Evolutionary conservation across 2,888 invertebrate species (phyloP), one percentile per base, ranked within the genome.

Genomic region (Zootermopsis nevadensis): DNA sequence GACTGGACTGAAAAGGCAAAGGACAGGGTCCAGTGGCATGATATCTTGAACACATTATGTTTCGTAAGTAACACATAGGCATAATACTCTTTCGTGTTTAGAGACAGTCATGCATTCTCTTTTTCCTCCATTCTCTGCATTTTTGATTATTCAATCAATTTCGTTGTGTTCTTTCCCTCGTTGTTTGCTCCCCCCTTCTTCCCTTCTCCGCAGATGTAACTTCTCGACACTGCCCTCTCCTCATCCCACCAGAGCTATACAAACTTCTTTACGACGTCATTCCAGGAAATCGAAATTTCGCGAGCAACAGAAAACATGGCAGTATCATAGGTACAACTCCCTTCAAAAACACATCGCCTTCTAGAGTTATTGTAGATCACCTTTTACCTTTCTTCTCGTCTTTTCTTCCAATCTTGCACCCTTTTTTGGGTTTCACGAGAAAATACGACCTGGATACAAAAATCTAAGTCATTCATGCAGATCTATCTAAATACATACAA

Each of bases 211-310:
- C 66, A 81, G 82, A 79, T 83, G 80, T 83, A 83, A 85, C 85
- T 66, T 85, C 82, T 82, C 85, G 83, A 84, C 83, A 84, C 82
- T 84, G 81, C 79, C 84, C 83, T 82, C 84, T 80, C 82, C 74
- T 82, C 76, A 42, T 74, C 38, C 81, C 77, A 80, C 77, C 48
- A 67, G 79, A 60, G 84, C 85, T 83, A 85, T 85, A 85, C 84
- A 85, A 85, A 84, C 83, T 87, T 87, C 88, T 88, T 89, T 89
- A 89, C 88, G 89, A 88, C 87, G 88, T 88, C 88, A 88, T 89
- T 88, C 87, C 87, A 86, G 86, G 88, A 88, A 89, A 89, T 89
- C 88, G 89, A 89, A 89, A 89, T 89, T 89, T 89, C 88, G 87
- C 84, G 83, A 79, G 83, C 84, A 83, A 83, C 84, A 84, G 83